Conservation (phyloP, 2,113 vertebrate species). For the Corythornis madagascariensis region DNA sequence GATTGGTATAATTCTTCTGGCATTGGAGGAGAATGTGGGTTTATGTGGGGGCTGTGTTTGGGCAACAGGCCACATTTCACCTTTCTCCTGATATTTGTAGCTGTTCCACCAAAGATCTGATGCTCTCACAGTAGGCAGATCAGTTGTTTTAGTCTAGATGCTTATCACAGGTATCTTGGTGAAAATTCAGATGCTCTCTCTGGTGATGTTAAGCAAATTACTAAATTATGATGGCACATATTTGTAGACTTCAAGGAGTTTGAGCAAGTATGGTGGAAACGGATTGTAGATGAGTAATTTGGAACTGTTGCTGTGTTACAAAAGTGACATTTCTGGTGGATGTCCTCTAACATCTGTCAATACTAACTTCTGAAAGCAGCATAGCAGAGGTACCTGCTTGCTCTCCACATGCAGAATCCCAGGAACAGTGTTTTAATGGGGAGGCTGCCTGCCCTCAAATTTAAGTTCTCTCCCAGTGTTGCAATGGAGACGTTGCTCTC, state of each 20-base stretch:
- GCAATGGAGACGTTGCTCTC: background rate
- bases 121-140: background rate
- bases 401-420: background rate
- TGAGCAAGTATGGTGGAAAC: background rate
- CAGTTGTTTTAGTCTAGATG: background rate
- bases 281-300: background rate
- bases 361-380: background rate
- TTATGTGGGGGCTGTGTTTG: background rate
- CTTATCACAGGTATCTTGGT: background rate
- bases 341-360: background rate
- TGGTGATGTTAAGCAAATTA: background rate
- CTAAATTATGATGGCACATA: background rate
- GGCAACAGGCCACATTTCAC: background rate
- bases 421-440: background rate
- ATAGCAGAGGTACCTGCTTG: background rate
- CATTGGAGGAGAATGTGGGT: background rate
- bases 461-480: background rate
- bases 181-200: background rate
- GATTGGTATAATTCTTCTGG: rapidly evolving
- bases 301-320: background rate
- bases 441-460: background rate
- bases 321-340: background rate
- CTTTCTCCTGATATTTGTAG: background rate
- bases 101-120: background rate
- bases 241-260: background rate